These are phyloP conservation scores for Neogobius melanostomus DNA, from an alignment of 2,113 vertebrate genomes.

Conservation along the genomic window DNA sequence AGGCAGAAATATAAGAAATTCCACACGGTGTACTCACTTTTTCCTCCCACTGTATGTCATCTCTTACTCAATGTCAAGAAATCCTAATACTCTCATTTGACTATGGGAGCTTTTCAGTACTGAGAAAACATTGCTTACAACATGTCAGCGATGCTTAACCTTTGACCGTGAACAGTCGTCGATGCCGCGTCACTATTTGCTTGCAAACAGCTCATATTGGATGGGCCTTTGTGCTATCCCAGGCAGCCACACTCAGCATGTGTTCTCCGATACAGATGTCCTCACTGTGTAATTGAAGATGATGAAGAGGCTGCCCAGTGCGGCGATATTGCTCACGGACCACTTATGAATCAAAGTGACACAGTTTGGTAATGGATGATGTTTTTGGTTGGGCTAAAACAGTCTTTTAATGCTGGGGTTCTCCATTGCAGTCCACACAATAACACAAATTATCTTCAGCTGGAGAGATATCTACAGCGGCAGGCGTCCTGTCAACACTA, in stretches of 20 bases:
- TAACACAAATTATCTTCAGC: conserved; percentile 13
- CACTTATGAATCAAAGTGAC: conserved; percentile 58
- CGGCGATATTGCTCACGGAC: conserved; percentile 40
- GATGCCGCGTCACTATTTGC: conserved; percentile 22
- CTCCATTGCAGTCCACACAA: conserved; percentile 13
- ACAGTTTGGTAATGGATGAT: conserved; percentile 42
- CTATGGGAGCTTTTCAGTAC: neutral
- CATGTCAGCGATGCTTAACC: conserved; percentile 6
- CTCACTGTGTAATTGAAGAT: conserved; percentile 51
- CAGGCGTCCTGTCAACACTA: conserved; percentile 10
- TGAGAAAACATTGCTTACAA: neutral
- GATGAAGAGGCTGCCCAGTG: conserved; percentile 48
- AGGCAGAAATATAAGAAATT: too few species aligned
- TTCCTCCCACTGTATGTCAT: neutral
- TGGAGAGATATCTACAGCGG: conserved; percentile 8
- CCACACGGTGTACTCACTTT: too few species aligned
- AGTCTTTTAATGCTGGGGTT: conserved; percentile 24
- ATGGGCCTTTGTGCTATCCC: conserved; percentile 14
- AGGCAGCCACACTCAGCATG: conserved; percentile 29
- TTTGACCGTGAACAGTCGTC: neutral
- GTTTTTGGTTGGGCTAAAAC: conserved; percentile 23
- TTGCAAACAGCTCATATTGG: conserved; percentile 23
- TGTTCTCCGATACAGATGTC: conserved; percentile 51
- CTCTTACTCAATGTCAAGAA: neutral
- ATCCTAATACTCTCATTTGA: neutral